phyloP scores from a whole-genome alignment of 2,797 vertebrate species.

The Aplochiton taeniatus region DNA sequence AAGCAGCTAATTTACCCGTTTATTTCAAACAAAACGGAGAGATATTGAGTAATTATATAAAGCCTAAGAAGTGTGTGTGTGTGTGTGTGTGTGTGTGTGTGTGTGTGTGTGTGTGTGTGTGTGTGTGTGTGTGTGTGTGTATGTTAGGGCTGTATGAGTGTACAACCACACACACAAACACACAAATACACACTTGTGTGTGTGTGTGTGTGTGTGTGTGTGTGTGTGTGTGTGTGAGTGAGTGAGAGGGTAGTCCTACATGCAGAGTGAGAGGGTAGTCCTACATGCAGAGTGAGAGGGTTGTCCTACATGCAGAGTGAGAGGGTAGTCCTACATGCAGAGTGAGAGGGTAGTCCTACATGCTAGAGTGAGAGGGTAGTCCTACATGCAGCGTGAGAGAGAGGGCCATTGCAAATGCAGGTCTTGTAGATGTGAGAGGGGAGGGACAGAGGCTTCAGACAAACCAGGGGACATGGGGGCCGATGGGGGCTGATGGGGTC shows the following conservation, averaged over 20 bases:
- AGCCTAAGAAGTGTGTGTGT: background rate
- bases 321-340: too few relatives aligned
- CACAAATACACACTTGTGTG: too few relatives aligned
- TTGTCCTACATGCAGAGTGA: too few relatives aligned
- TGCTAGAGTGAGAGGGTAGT: too few relatives aligned
- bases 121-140: slow-evolving; percentile 10
- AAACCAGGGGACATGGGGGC: slow-evolving; percentile 25
- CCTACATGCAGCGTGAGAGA: too few relatives aligned
- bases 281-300: too few relatives aligned
- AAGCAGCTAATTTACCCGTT: too few relatives aligned
- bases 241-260: too few relatives aligned
- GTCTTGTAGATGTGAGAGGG: slow-evolving; percentile 42
- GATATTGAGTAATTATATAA: background rate
- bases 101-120: slow-evolving; percentile 8
- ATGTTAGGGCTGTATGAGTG: too few relatives aligned
- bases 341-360: too few relatives aligned
- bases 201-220: slow-evolving; percentile 19
- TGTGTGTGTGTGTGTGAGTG: slow-evolving; percentile 33
- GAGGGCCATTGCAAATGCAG: slow-evolving; percentile 27
- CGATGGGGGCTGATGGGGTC: background rate
- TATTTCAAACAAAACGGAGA: background rate
- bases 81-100: slow-evolving; percentile 9
- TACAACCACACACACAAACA: too few relatives aligned
- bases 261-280: too few relatives aligned
- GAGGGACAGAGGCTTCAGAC: slow-evolving; percentile 29